Percentiles rank a stretch among this genome's conserved stretches.
phyloP scores from a whole-genome alignment of 53 echinoderm and acorn worm genomes.

The Henricia sp. region DNA sequence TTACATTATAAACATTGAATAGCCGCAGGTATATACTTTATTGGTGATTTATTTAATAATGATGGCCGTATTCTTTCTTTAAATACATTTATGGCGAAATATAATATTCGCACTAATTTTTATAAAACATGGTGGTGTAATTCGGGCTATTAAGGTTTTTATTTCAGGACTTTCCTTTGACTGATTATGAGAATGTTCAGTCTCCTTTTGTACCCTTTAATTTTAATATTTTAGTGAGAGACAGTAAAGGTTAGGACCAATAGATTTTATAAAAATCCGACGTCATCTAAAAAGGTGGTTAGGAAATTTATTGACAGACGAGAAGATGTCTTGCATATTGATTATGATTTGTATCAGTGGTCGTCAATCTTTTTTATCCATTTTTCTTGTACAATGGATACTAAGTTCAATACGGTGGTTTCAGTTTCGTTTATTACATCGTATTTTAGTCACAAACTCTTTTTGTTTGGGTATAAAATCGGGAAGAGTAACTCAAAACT shows the following conservation, averaged over 20 bases:
- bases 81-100: background rate
- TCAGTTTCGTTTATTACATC: too few relatives aligned
- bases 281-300: background rate
- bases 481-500: background rate
- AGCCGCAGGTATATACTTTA: background rate
- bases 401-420: background rate
- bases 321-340: too few relatives aligned
- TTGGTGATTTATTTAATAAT: background rate
- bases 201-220: background rate
- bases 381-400: background rate
- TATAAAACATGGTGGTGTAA: background rate
- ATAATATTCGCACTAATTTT: background rate
- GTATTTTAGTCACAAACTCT: too few relatives aligned
- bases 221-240: background rate
- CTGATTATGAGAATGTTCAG: background rate
- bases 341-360: background rate
- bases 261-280: background rate
- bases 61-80: background rate
- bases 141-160: background rate
- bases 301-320: background rate
- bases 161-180: background rate
- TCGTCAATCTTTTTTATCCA: background rate
- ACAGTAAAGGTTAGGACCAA: background rate
- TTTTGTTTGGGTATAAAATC: too few relatives aligned
- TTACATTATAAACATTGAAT: background rate